Evolutionary conservation across 2,888 invertebrate species (phyloP).

Genomic region (Nomada flava): DNA sequence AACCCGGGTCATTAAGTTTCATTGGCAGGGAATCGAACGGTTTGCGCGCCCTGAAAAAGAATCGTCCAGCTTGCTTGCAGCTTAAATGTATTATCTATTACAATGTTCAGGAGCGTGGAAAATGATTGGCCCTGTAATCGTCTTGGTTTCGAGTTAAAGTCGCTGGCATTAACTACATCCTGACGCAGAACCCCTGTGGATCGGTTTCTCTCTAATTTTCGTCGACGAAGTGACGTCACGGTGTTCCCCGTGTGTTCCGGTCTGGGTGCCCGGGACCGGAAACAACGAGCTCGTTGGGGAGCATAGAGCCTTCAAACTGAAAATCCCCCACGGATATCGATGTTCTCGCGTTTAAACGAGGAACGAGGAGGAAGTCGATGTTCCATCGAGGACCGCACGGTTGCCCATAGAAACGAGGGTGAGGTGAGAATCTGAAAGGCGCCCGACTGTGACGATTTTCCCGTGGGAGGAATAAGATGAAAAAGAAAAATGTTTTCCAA

Average conservation of each 20-base stretch:
- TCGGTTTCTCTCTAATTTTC: conserved; percentile 71
- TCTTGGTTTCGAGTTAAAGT: conserved; percentile 66
- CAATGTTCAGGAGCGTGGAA: conserved; percentile 65
- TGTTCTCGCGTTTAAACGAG: conserved; percentile 62
- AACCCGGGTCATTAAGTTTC: background rate
- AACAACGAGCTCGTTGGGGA: conserved; percentile 64
- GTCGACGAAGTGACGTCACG: conserved; percentile 68
- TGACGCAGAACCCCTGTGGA: conserved; percentile 74
- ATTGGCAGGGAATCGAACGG: background rate
- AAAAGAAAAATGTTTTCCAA: background rate
- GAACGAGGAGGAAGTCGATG: conserved; percentile 63
- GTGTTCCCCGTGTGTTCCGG: conserved; percentile 69
- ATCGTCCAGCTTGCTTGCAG: background rate
- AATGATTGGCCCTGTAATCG: conserved; percentile 74
- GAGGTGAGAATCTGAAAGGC: conserved; percentile 25
- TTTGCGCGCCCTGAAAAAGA: background rate
- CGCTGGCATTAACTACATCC: conserved; percentile 71
- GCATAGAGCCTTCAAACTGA: conserved; percentile 54
- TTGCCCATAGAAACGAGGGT: conserved; percentile 17
- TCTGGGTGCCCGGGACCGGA: conserved; percentile 69
- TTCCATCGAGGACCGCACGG: conserved; percentile 56
- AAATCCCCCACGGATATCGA: conserved; percentile 74
- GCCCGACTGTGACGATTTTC: background rate
- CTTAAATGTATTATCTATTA: conserved; percentile 43
- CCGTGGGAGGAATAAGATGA: background rate